Evolutionary conservation across 2,797 vertebrate genomes (phyloP), one percentile per base, ranked within the genome.

Genomic region (Chaetophractus vellerosus): DNA sequence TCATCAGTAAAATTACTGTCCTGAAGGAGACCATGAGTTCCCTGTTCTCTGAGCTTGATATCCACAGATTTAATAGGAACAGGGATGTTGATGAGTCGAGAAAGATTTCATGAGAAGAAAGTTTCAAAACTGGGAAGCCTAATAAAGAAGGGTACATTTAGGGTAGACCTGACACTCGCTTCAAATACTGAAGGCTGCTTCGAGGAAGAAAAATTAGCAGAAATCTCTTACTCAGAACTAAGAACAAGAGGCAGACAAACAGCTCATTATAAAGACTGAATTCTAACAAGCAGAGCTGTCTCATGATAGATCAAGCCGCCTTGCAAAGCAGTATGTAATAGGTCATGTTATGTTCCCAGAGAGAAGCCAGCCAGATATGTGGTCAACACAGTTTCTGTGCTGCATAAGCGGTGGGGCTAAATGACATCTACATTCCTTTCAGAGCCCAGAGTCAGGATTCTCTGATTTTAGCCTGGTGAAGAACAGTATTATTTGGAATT

Each of bases 391-490:
- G 66, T 72, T 24, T 91, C 75, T 64, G 36, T 57, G 11, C 38
- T 50, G 38, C 26, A 6, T 45, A 16, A 38, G 38, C 50, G 50
- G 94, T 45, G 33, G 38, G 41, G 38, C 16, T 41, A 21, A 19
- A 36, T 28, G 48, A 69, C 0, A 3, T 41, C 59, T 64, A 0
- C 5, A 10, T 55, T 82, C 36, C 28, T 79, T 93, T 9, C 38
- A 55, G n/a, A 26, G 9, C 59, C 57, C 75, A 82, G n/a, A 85
- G 23, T 79, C 69, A 95, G 87, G 59, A 59, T 64, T 64, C 55
- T 81, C 82, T 88, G 64, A 6, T 26, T 84, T 94, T 84, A 92
- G n/a, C 64, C 10, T 33, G 48, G 31, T 75, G 45, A 57, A 93
- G 82, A 93, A 55, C 7, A 57, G 16, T 63, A 9, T 64, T 63